Conservation (phyloP, 2,888 invertebrate species). For the Amphimallon solstitiale region DNA sequence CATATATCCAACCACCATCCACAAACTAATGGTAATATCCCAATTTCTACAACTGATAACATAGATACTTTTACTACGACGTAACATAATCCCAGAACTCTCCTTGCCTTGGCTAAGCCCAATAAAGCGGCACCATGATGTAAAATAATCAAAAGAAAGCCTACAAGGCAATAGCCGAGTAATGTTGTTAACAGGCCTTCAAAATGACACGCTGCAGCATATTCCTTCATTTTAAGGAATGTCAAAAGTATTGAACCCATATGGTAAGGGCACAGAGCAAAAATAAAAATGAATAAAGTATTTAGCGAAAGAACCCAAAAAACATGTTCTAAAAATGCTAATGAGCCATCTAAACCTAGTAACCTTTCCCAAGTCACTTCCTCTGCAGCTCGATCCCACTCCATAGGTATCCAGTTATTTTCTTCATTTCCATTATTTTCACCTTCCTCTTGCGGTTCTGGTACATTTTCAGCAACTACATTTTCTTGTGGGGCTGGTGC, state of each 20-base stretch:
- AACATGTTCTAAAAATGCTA: slow-evolving; percentile 97
- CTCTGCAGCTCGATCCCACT: slow-evolving; percentile 97
- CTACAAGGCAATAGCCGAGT: slow-evolving; percentile 93
- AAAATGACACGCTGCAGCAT: slow-evolving; percentile 82
- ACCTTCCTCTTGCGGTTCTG: slow-evolving; percentile 56
- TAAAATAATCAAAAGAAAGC: slow-evolving; percentile 80
- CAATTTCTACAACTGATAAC: slow-evolving; percentile 95
- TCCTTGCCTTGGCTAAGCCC: slow-evolving; percentile 81
- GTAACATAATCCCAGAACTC: slow-evolving; percentile 91
- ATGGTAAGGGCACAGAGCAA: slow-evolving; percentile 97
- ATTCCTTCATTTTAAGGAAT: slow-evolving; percentile 62
- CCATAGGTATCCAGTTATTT: slow-evolving; percentile 97
- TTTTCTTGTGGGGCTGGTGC: slow-evolving; percentile 39
- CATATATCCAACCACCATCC: slow-evolving; percentile 99
- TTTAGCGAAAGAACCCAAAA: slow-evolving; percentile 99
- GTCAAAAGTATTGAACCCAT: slow-evolving; percentile 88
- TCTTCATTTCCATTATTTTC: slow-evolving; percentile 76
- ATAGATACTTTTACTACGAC: slow-evolving; percentile 92
- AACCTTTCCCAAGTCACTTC: slow-evolving; percentile 98
- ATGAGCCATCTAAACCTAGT: slow-evolving; percentile 94
- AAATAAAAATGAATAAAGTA: slow-evolving; percentile 94
- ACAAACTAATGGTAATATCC: slow-evolving; percentile 94
- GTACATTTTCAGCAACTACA: slow-evolving; percentile 57
- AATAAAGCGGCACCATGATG: slow-evolving; percentile 86
- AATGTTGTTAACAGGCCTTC: slow-evolving; percentile 93